Percentiles rank a stretch among this genome's conserved stretches.
Evolutionary conservation across 2,888 invertebrate species (phyloP).

Genomic region (Gerris lacustris): DNA sequence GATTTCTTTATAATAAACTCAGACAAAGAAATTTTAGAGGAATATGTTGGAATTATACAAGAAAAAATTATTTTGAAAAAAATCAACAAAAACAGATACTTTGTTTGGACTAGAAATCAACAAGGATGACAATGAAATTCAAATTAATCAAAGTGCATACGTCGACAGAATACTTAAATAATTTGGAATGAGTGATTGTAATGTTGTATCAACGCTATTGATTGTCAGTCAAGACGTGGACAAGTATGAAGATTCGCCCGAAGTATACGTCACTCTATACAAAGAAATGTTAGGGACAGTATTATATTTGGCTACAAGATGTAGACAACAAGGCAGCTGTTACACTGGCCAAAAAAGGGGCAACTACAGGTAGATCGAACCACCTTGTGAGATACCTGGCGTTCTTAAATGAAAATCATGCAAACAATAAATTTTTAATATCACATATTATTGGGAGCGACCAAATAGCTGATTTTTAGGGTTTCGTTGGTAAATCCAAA

Average conservation of each 20-base stretch:
- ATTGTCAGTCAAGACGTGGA: background rate
- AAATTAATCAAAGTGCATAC: background rate
- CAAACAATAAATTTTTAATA: background rate
- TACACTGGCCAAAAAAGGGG: background rate
- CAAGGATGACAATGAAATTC: background rate
- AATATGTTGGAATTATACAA: background rate
- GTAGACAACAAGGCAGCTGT: background rate
- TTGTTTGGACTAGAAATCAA: background rate
- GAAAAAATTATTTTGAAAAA: background rate
- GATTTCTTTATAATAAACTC: background rate
- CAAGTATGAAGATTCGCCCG: background rate
- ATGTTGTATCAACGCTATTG: background rate
- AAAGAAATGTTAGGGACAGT: background rate
- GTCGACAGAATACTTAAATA: background rate
- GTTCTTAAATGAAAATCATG: background rate
- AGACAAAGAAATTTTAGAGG: background rate
- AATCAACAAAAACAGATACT: background rate
- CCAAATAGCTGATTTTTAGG: too few species aligned
- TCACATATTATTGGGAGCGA: background rate
- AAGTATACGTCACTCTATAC: background rate
- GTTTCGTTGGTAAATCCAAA: too few species aligned
- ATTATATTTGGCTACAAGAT: background rate
- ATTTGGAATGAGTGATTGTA: background rate
- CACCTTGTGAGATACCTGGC: background rate
- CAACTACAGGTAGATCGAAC: background rate